These are phyloP conservation scores for Leucophenga maculata DNA, from an alignment of 2,888 invertebrate genomes.

Conservation along the genomic window DNA sequence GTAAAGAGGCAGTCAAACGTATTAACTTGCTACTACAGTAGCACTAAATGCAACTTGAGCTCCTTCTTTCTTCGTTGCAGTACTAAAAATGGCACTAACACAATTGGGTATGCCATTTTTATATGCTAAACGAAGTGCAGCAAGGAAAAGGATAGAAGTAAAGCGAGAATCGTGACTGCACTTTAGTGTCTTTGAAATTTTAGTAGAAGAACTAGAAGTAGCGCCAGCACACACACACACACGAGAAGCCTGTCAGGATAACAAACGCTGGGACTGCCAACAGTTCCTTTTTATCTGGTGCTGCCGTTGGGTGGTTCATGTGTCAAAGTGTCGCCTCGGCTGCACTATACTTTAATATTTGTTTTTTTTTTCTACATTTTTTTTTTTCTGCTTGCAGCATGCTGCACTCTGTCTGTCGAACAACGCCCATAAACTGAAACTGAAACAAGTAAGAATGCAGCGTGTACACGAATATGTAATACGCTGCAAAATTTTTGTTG, in stretches of 20 bases:
- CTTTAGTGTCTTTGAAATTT: conserved; percentile 1
- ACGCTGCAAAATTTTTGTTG: too few relatives aligned
- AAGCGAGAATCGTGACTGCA: not conserved
- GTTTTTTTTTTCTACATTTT: too few relatives aligned
- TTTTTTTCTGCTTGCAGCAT: too few relatives aligned
- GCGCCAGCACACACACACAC: not conserved
- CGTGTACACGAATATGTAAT: too few relatives aligned
- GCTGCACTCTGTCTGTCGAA: too few relatives aligned
- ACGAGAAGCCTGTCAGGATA: too few relatives aligned
- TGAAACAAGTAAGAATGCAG: too few relatives aligned
- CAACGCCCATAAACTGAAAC: conserved; percentile 21
- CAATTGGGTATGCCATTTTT: conserved; percentile 18
- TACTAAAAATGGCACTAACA: not conserved
- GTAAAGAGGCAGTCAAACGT: not conserved
- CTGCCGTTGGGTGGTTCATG: conserved; percentile 2
- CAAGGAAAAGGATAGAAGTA: not conserved
- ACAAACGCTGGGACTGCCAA: not conserved
- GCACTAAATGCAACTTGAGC: conserved; percentile 3
- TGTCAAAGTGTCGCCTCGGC: conserved; percentile 12
- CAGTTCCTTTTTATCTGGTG: conserved; percentile 22
- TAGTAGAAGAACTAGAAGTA: not conserved
- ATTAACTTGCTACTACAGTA: conserved; percentile 6
- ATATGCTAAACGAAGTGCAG: conserved; percentile 18
- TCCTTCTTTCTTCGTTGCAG: not conserved
- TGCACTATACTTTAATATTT: too few relatives aligned